Base-by-base conservation (phyloP, 2,113 vertebrate genomes). In the Camelus dromedarius region DNA sequence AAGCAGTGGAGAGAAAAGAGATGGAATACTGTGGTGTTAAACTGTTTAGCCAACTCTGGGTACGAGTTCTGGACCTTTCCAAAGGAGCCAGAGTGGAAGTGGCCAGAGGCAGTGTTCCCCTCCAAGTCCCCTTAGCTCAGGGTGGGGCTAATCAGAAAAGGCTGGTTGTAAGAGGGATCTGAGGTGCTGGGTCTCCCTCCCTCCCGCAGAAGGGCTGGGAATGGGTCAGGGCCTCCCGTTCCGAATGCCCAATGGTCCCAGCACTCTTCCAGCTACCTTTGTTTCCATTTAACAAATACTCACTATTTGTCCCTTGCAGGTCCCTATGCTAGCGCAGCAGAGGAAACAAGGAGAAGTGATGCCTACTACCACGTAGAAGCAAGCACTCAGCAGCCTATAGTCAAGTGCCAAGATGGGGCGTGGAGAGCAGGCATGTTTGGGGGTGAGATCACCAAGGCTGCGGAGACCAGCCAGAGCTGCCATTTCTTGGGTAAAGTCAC, bases 311-410 rank as follows among this genome's bases (percentile, higher is more conserved):
- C 54, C 67, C 46, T 67, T 67, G 83, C 60, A 77, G 69, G 24
- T 20, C 52, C 18, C 32, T 56, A 6, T 4, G 8, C 42, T 15
- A 54, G 26, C 3, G 2, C 70, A 7, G 6, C 0, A 8, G 22
- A 67, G n/a, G 50, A n/a, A 8, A 52, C 8, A 48, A 22, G 60
- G 5, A 20, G 28, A 54, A 35, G 32, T 20, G 30, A 60, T 2
- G 38, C 20, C 13, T 58, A 19, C 32, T 0, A 0, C 20, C 62
- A 30, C 5, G 9, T 1, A 56, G 56, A 50, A 60, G 77, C 60
- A 38, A 70, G 26, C 56, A 22, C 0, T 2, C 0, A 46, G 69
- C 30, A 50, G 69, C 24, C 30, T 3, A 3, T 0, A 0, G 48
- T 11, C 42, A 18, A 50, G 50, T 1, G 18, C 32, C 30, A 85